A percentile compares a stretch with the other conserved stretches of the same genome.
Evolutionary conservation across 35 echinoderm and acorn worm genomes (phyloP).

Genomic region (Amphiura filiformis): DNA sequence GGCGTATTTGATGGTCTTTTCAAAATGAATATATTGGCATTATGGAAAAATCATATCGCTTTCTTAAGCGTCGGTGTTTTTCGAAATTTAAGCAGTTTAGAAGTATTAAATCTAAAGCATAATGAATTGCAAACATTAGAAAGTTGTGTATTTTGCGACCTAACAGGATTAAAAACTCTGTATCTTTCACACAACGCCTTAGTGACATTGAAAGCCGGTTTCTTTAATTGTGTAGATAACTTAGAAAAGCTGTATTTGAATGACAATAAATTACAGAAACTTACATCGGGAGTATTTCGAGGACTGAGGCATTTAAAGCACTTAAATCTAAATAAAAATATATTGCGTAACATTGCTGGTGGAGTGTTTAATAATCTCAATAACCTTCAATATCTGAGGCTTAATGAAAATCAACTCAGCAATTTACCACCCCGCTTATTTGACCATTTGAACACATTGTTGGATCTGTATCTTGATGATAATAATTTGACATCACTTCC

Average conservation of each 20-base stretch:
- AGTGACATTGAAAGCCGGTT: neutral
- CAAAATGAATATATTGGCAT: too few relatives aligned
- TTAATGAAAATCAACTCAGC: neutral
- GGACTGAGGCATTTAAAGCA: neutral
- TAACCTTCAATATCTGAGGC: neutral
- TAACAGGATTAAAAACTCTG: too few relatives aligned
- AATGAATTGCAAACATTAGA: too few relatives aligned
- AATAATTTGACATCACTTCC: neutral
- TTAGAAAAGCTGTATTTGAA: neutral
- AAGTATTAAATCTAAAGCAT: too few relatives aligned
- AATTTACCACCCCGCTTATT: neutral
- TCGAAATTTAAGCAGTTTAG: too few relatives aligned
- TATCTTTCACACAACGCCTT: neutral
- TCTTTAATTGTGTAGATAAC: neutral
- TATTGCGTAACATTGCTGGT: neutral
- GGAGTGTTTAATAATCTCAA: neutral
- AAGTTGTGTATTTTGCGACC: too few relatives aligned
- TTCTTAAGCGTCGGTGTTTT: too few relatives aligned
- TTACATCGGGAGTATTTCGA: neutral
- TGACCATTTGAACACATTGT: neutral
- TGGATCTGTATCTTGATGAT: neutral
- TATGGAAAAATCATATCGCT: too few relatives aligned
- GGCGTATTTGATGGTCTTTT: too few relatives aligned
- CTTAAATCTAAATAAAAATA: neutral
- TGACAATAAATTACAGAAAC: neutral